These are phyloP conservation scores for Pseudomyrmex concolor DNA, from an alignment of 1,140 invertebrate species.

Conservation along the genomic window DNA sequence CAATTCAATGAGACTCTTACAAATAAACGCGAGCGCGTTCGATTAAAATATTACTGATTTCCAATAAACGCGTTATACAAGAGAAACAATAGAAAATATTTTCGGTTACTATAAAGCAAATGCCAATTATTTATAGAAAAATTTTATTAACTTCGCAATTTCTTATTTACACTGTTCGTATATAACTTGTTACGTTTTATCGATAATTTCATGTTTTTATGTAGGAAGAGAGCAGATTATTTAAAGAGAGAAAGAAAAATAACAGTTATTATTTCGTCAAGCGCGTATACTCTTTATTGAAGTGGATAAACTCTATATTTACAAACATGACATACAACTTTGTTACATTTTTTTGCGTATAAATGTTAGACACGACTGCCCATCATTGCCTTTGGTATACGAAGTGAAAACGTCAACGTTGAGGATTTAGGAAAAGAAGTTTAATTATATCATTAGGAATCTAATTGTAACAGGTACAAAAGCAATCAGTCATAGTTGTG, in stretches of 20 bases:
- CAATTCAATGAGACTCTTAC: background rate
- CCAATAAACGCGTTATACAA: constrained; percentile 36
- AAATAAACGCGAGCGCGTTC: constrained; percentile 5
- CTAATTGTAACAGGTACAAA: constrained; percentile 44
- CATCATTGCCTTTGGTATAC: constrained; percentile 56
- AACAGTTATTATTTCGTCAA: background rate
- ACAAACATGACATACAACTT: constrained; percentile 14
- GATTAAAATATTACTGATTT: constrained; percentile 45
- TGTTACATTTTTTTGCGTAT: constrained; percentile 6
- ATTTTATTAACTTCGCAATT: constrained; percentile 14
- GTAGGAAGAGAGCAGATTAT: background rate
- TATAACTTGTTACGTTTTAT: background rate
- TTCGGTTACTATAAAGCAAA: constrained; percentile 11
- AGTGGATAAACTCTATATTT: constrained; percentile 45
- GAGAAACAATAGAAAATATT: constrained; percentile 29
- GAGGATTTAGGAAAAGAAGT: constrained; percentile 8
- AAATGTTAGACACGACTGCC: constrained; percentile 20
- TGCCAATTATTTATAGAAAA: constrained; percentile 17
- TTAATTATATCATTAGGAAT: constrained; percentile 25
- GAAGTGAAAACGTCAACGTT: constrained; percentile 14
- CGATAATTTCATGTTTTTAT: background rate
- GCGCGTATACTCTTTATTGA: constrained; percentile 41
- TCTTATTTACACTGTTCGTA: background rate
- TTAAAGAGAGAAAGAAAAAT: background rate
- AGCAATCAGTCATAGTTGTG: constrained; percentile 14